These are phyloP conservation scores for Plectrocnemia conspersa DNA, from an alignment of 1,140 invertebrate species.

Conservation along the genomic window DNA sequence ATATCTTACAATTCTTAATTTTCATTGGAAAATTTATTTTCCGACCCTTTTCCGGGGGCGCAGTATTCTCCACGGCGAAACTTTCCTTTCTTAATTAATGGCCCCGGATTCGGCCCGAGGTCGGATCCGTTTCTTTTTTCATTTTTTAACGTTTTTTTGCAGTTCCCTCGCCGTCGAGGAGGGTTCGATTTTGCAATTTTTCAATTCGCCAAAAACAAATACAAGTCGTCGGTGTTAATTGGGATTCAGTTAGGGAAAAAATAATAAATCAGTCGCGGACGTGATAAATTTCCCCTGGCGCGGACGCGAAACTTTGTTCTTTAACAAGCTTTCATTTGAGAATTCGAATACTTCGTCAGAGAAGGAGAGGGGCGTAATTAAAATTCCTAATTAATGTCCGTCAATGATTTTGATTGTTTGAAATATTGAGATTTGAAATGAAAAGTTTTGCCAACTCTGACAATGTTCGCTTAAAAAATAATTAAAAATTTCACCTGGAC, in stretches of 20 bases:
- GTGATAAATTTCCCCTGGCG: conserved; percentile 18
- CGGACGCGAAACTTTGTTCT: conserved; percentile 26
- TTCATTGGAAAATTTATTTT: too few species aligned
- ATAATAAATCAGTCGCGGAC: conserved; percentile 22
- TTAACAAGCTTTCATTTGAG: conserved; percentile 21
- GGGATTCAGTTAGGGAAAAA: conserved; percentile 4
- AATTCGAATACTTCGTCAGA: conserved; percentile 21
- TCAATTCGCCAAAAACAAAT: conserved; percentile 13
- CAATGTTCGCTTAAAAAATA: too few species aligned
- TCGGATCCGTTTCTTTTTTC: too few species aligned
- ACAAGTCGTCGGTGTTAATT: conserved; percentile 13
- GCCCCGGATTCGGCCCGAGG: background rate
- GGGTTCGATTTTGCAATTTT: conserved; percentile 1
- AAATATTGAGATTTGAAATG: conserved; percentile 28
- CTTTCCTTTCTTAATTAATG: conserved; percentile 14
- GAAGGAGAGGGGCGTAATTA: too few species aligned
- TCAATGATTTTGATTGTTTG: conserved; percentile 27
- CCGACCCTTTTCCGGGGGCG: too few species aligned
- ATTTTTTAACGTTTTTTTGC: too few species aligned
- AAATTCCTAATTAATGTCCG: conserved; percentile 30
- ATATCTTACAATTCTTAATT: too few species aligned
- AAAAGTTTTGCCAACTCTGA: too few species aligned
- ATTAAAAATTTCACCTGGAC: too few species aligned
- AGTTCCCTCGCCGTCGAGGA: background rate
- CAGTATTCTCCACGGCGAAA: background rate